Evolutionary conservation across 2,113 vertebrate genomes (phyloP).

Genomic region (Cardinalis cardinalis): DNA sequence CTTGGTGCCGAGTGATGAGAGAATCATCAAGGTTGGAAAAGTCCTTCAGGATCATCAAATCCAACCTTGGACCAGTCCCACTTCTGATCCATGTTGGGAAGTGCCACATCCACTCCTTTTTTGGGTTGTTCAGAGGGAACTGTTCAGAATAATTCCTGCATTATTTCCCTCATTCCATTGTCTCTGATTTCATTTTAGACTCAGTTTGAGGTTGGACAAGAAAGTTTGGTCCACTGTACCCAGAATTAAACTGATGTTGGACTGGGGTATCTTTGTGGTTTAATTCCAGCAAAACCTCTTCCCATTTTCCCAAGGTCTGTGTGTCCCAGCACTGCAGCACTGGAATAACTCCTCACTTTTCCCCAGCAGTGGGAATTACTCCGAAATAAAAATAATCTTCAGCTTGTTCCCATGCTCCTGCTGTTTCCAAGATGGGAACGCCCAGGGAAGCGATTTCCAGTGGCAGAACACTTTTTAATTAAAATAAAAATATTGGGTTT

Average conservation of each 20-base stretch:
- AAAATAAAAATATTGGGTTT: not conserved
- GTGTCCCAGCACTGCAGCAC: not conserved
- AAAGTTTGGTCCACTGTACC: not conserved
- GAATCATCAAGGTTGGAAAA: not conserved
- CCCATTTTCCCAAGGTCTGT: not conserved
- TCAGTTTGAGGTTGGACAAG: not conserved
- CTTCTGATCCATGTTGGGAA: not conserved
- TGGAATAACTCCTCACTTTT: not conserved
- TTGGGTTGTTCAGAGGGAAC: not conserved
- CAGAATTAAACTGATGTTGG: not conserved
- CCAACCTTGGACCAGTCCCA: not conserved
- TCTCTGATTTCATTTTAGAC: not conserved
- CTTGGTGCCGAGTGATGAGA: accelerated
- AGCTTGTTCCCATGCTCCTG: slow-evolving; percentile 53
- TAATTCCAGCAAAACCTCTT: not conserved
- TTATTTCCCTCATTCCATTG: not conserved
- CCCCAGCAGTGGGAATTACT: slow-evolving; percentile 50
- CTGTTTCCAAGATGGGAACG: slow-evolving; percentile 61
- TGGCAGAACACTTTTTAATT: slow-evolving; percentile 47
- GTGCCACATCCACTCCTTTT: not conserved
- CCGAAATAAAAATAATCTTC: slow-evolving; percentile 50
- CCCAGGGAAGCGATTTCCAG: slow-evolving; percentile 45
- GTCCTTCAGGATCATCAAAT: not conserved
- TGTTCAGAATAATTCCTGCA: not conserved
- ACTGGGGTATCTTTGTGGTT: not conserved